Percentiles rank a stretch among this genome's conserved stretches.
These are phyloP conservation scores for Galagoides demidoff DNA, from an alignment of 2,797 vertebrate species.

Conservation along the genomic window DNA sequence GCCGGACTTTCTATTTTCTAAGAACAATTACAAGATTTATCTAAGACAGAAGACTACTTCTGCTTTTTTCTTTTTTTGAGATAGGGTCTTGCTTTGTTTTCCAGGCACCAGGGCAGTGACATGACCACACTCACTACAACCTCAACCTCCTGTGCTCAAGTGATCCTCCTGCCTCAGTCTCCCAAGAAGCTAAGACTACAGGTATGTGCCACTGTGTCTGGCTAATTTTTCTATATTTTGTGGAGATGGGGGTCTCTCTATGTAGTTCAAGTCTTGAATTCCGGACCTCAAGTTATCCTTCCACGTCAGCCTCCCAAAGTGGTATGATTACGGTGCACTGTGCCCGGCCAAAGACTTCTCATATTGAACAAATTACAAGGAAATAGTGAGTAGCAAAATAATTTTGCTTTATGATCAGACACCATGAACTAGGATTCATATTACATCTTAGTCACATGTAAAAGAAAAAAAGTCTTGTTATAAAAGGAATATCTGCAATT, in stretches of 20 bases:
- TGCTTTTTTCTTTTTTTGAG: background rate
- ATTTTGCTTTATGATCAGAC: background rate
- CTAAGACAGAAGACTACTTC: background rate
- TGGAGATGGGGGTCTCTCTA: background rate
- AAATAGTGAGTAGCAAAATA: background rate
- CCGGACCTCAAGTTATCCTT: background rate
- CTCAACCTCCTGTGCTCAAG: background rate
- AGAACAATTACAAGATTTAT: background rate
- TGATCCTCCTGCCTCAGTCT: background rate
- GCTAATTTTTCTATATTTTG: background rate
- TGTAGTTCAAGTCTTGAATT: background rate
- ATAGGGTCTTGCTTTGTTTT: background rate
- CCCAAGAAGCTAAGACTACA: background rate
- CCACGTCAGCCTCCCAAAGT: background rate
- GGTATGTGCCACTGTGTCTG: background rate
- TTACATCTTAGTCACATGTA: background rate
- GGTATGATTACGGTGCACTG: background rate
- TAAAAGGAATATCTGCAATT: too few species aligned
- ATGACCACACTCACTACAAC: background rate
- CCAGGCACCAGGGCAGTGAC: background rate
- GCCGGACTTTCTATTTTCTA: background rate
- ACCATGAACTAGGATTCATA: background rate
- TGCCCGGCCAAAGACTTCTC: background rate
- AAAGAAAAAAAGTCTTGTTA: background rate
- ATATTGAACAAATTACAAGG: background rate